A percentile compares a stretch with the other conserved stretches of the same genome.
phyloP scores from a whole-genome alignment of 2,113 vertebrate species.

The Misgurnus mizolepis region DNA sequence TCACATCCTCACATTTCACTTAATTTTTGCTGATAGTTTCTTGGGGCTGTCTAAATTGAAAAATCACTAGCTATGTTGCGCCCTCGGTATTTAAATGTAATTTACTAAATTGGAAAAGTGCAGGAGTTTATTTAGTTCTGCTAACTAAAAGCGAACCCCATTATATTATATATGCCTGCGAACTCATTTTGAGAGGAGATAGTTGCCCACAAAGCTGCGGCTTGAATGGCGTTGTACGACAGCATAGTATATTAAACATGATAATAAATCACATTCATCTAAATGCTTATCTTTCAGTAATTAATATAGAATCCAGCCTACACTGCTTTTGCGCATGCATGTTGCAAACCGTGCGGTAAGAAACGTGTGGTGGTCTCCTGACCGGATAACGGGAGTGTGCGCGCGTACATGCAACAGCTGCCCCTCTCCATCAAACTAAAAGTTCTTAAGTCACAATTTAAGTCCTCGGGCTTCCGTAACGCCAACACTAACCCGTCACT shows the following conservation, averaged over 20 bases:
- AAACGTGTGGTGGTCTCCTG: conserved; percentile 3
- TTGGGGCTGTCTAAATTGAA: conserved; percentile 20
- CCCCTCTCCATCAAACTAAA: conserved; percentile 67
- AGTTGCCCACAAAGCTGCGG: background rate
- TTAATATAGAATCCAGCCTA: background rate
- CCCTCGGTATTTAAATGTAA: conserved; percentile 13
- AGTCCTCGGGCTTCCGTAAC: conserved; percentile 70
- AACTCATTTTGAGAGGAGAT: conserved; percentile 9
- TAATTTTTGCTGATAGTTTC: background rate
- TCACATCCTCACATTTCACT: conserved; percentile 12
- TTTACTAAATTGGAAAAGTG: conserved; percentile 37
- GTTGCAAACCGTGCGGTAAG: background rate
- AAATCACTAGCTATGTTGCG: conserved; percentile 22
- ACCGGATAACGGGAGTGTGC: conserved; percentile 34
- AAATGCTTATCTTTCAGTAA: background rate
- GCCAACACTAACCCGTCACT: conserved; percentile 68
- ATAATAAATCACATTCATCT: background rate
- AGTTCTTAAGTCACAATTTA: conserved; percentile 75
- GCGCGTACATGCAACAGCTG: conserved; percentile 68
- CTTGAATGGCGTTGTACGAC: background rate
- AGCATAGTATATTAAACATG: background rate
- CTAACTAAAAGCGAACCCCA: background rate
- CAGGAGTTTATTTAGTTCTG: conserved; percentile 7
- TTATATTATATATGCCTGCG: background rate
- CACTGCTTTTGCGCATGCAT: background rate